Evolutionary conservation across 2,797 vertebrate genomes (phyloP), one percentile per base, ranked within the genome.

Genomic region (Hemibagrus guttatus): DNA sequence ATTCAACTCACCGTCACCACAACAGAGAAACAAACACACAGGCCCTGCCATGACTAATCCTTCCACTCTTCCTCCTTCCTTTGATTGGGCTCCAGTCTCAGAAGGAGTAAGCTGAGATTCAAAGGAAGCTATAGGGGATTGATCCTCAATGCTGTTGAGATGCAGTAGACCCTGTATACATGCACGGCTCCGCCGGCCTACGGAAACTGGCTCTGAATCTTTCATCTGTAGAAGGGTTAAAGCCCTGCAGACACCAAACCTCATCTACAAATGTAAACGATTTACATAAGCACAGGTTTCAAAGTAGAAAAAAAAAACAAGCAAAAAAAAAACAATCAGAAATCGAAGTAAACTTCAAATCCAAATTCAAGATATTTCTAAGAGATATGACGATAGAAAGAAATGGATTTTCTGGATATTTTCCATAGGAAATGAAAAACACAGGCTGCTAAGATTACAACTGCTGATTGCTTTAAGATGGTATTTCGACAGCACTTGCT

Each of bases 1-100:
- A 16, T 35, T 46, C 14, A 28, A 31, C 42, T 80, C 78, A 23
- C 16, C 39, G 56, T 63, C 28, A 26, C 26, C 26, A 84, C 58
- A 75, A 59, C 17, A 16, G 39, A 61, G 75, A 39, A 35, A 11
- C 56, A 64, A 72, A 66, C 66, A 28, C 35, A 21, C 28, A 39
- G 52, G 6, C 23, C 58, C 52, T 49, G 39, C 35, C 56, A 56
- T 26, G 69, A 59, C 71, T 46, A 71, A 85, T 35, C 12, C 61
- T 52, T 84, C 87, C 81, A 83, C 52, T 86, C 66, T 68, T 66
- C 49, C 26, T 88, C 63, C 23, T 86, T 76, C 74, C 2, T 84
- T 42, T 89, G 90, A 92, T 46, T 85, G 92, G 91, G 89, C 72
- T 39, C 68, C 72, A 52, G 85, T 71, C 83, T 69, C 64, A 39